A percentile compares a stretch with the other conserved stretches of the same genome.
Conservation (phyloP, 2,888 invertebrate species). For the Cerastis leucographa region DNA sequence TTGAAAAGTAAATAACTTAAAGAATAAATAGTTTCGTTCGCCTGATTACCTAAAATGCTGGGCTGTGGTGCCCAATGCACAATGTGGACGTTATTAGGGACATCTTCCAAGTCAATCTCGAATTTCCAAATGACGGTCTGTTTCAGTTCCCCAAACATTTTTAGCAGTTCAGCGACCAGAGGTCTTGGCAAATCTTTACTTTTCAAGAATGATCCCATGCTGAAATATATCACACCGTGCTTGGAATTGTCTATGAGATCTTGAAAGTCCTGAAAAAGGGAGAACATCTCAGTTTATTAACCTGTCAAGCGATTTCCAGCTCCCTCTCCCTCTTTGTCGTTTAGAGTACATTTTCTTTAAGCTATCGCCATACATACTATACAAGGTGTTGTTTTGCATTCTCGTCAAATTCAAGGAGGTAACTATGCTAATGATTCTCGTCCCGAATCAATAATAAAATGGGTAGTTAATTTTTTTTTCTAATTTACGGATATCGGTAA, state of each 20-base stretch:
- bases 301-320: background rate
- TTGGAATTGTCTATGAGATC: constrained; percentile 77
- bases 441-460: too few relatives aligned
- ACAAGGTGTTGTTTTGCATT: too few relatives aligned
- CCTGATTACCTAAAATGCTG: constrained; percentile 79
- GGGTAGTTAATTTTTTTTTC: too few relatives aligned
- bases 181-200: constrained; percentile 74
- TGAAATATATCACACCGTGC: constrained; percentile 82
- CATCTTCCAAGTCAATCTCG: constrained; percentile 74
- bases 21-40: background rate
- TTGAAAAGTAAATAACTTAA: background rate
- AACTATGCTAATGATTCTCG: too few relatives aligned
- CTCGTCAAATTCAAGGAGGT: too few relatives aligned
- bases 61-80: constrained; percentile 83
- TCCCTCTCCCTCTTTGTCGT: too few relatives aligned
- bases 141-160: constrained; percentile 77
- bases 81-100: constrained; percentile 80
- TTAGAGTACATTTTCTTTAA: too few relatives aligned
- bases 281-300: background rate
- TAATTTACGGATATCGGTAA: too few relatives aligned
- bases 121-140: constrained; percentile 84
- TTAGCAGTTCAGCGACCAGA: constrained; percentile 72
- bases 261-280: constrained; percentile 78
- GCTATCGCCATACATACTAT: too few relatives aligned
- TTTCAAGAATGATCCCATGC: constrained; percentile 79